Evolutionary conservation across 2,888 invertebrate genomes (phyloP), one percentile per base, ranked within the genome.

Genomic region (Glomeris marginata): DNA sequence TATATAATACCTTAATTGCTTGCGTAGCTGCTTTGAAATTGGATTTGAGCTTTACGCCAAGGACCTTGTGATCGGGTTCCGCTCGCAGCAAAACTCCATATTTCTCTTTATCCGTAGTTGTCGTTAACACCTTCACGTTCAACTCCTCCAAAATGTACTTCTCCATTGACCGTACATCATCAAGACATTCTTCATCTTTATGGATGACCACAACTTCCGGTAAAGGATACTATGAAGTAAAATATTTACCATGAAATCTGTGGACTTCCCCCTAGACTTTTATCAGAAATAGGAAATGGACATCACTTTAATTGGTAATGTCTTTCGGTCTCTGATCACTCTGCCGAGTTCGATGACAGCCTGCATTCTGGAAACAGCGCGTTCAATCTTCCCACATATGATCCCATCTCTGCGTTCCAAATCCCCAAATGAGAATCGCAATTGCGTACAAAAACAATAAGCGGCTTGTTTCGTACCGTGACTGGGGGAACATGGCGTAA

Each of bases 121-220:
- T 73, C 1, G 82, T 83, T 48, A 99, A 69, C 58, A 77, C 77
- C 52, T 81, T 80, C 0, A 98, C 82, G 67, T 98, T 98, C 61
- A 97, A 72, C 69, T 99, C 98, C 62, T 87, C 86, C 11, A 85
- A 66, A 50, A 98, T 82, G 65, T 95, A 97, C 18, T 76, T 75
- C 61, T 90, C 75, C 41, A 98, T 71, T 1, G 80, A 78, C 51
- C 77, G 69, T 1, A 95, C 75, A 60, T 91, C 87, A 2, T 77
- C 70, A 51, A 97, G 73, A 58, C 83, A 83, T 37, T 77, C 72
- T 15, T 73, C 67, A 60, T 90, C 84, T 57, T 85, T 83, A 65
- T 94, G 88, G 57, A 98, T 85, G 5, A 97, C 81, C n/a, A 97
- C 81, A 58, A 97, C 78, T 70, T 95, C 94, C 16, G 87, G 88